phyloP scores from a whole-genome alignment of 2,888 invertebrate species.

The Xestobium rufovillosum region DNA sequence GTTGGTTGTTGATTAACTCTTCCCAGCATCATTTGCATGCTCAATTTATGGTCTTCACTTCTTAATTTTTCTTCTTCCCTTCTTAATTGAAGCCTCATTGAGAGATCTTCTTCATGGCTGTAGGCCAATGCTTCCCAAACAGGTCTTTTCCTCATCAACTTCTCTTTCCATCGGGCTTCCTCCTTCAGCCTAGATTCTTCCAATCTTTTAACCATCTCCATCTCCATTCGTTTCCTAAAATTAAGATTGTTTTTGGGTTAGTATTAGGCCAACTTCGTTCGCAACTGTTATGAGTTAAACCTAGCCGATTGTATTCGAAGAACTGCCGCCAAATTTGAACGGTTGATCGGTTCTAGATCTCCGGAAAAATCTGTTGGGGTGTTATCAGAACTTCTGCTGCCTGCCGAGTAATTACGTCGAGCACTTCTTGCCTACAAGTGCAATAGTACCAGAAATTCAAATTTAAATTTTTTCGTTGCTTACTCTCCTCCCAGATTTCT shows the following conservation, averaged over 20 bases:
- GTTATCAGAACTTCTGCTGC: conserved; percentile 32
- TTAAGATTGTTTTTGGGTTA: conserved; percentile 4
- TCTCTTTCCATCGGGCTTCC: conserved; percentile 53
- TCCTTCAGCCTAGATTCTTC: conserved; percentile 54
- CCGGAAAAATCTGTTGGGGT: conserved; percentile 35
- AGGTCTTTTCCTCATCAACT: conserved; percentile 54
- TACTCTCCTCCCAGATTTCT: conserved; percentile 37
- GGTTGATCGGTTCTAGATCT: conserved; percentile 45
- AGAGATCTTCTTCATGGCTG: conserved; percentile 60
- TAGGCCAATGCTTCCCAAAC: conserved; percentile 63
- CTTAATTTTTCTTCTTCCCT: conserved; percentile 61
- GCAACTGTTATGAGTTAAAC: too few species aligned
- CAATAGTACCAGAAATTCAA: too few species aligned
- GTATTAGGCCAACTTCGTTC: too few species aligned
- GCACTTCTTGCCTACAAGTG: too few species aligned
- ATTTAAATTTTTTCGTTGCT: not conserved
- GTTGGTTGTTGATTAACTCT: conserved; percentile 63
- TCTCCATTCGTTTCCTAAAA: conserved; percentile 52
- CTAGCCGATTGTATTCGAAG: conserved; percentile 56
- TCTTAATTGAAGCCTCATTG: conserved; percentile 57
- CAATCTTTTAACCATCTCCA: conserved; percentile 51
- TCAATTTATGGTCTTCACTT: conserved; percentile 58
- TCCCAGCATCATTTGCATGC: conserved; percentile 66
- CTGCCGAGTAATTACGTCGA: conserved; percentile 29
- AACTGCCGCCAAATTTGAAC: conserved; percentile 62